Evolutionary conservation across 2,113 vertebrate genomes (phyloP), one percentile per base, ranked within the genome.

Genomic region (Stigmatopora nigra): DNA sequence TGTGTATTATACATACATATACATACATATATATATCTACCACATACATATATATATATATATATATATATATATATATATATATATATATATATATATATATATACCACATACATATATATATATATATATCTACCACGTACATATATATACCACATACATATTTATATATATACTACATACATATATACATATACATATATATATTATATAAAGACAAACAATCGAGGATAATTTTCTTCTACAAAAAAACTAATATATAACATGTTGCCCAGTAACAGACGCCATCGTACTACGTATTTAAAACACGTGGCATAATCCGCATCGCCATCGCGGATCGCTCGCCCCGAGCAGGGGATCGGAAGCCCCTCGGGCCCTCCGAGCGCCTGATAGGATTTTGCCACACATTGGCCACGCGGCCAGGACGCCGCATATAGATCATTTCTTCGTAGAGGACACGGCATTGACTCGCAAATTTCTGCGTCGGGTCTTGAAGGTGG

Each of bases 361-460:
- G 45, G 20, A 45, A 61, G 6, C 38, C 41, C 59, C 58, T 56
- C 22, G 22, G 25, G 53, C 22, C 14, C 15, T 22, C 5, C 1
- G 22, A 56, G 38, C n/a, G 59, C 19, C 59, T 61, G 59, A 61
- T 61, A 46, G 59, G 59, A 61, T 45, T 45, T 46, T 3, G 59
- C 20, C 38, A 45, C 11, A 5, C 59, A 61, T 61, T 44, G 38
- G 41, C 22, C n/a, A 61, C 22, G 53, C 22, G 14, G 22, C 7
- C 13, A 22, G 59, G 59, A 61, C 45, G 59, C 59, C 45, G 59
- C 59, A 61, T 45, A 61, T 20, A 61, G 38, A 61, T 45, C 59
- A 61, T 61, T 61, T 61, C n/a, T 45, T 61, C 45, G 53, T 61
- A 45, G 41, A 61, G 59, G 59, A 61, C 59, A 60, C 44, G 36